A percentile compares a stretch with the other conserved stretches of the same genome.
These are phyloP conservation scores for Caenorhabditis drosophilae DNA, from an alignment of 2,888 invertebrate species.

Conservation along the genomic window DNA sequence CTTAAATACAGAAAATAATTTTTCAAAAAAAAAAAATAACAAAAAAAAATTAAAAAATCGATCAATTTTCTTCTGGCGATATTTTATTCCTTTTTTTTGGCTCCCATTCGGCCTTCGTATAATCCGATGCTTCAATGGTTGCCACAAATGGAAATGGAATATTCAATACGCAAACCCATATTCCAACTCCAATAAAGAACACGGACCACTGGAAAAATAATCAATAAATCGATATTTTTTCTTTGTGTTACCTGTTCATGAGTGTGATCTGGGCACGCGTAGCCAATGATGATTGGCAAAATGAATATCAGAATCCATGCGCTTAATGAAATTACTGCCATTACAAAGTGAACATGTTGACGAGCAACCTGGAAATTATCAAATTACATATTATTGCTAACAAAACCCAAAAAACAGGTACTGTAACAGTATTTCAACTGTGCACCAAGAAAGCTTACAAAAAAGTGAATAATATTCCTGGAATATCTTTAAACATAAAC, in stretches of 20 bases:
- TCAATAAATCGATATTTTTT: no score
- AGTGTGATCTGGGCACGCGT: constrained; percentile 41
- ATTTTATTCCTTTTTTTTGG: not conserved
- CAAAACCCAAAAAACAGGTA: no score
- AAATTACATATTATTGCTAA: no score
- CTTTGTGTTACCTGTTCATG: no score
- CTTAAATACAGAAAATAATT: no score
- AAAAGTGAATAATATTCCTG: no score
- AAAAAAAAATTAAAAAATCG: no score
- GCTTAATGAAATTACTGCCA: constrained; percentile 34
- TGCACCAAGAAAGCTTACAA: no score
- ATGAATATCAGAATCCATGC: constrained; percentile 40
- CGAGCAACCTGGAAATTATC: constrained; percentile 33
- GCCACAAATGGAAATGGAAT: constrained; percentile 42
- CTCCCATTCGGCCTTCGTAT: constrained; percentile 34
- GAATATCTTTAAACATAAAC: no score
- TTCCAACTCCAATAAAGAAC: constrained; percentile 34
- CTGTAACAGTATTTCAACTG: no score
- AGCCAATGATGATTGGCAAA: constrained; percentile 42
- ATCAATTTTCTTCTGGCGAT: no score
- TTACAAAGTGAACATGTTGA: constrained; percentile 36
- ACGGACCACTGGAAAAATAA: constrained; percentile 45
- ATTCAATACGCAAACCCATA: constrained; percentile 34
- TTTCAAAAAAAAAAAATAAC: no score
- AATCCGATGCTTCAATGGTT: constrained; percentile 34